phyloP scores from a whole-genome alignment of 2,113 vertebrate species.

The Diphyllodes magnificus region DNA sequence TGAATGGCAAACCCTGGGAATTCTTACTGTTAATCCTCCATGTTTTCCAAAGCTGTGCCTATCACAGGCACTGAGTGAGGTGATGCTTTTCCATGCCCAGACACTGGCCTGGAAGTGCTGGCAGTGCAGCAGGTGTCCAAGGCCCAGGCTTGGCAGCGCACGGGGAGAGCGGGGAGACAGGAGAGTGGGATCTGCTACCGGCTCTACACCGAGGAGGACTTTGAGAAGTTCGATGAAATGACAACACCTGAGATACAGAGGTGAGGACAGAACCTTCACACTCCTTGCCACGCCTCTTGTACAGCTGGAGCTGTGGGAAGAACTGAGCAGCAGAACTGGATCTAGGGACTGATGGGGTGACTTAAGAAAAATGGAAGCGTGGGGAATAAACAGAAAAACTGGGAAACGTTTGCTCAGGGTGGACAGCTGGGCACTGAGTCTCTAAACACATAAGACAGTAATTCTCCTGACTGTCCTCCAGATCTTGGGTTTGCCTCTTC shows the following conservation, averaged over 20 bases:
- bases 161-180: slow-evolving; percentile 88
- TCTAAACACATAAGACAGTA: background rate
- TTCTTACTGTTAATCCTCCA: background rate
- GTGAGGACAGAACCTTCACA: slow-evolving; percentile 49
- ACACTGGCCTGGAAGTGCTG: slow-evolving; percentile 89
- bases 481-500: background rate
- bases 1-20: background rate
- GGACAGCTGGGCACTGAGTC: background rate
- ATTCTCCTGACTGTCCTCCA: background rate
- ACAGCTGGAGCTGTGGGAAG: background rate
- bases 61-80: background rate
- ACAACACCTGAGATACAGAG: slow-evolving; percentile 95
- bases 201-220: slow-evolving; percentile 93
- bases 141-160: slow-evolving; percentile 95
- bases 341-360: background rate
- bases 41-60: background rate
- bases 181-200: slow-evolving; percentile 87
- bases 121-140: slow-evolving; percentile 92
- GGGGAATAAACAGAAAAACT: background rate
- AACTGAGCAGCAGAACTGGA: background rate
- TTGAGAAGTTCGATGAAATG: slow-evolving; percentile 86
- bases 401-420: background rate
- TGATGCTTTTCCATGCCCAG: slow-evolving; percentile 54
- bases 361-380: background rate
- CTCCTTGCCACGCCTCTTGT: background rate